Base-by-base conservation (phyloP, 2,888 invertebrate genomes). In the Portevinia maculata region DNA sequence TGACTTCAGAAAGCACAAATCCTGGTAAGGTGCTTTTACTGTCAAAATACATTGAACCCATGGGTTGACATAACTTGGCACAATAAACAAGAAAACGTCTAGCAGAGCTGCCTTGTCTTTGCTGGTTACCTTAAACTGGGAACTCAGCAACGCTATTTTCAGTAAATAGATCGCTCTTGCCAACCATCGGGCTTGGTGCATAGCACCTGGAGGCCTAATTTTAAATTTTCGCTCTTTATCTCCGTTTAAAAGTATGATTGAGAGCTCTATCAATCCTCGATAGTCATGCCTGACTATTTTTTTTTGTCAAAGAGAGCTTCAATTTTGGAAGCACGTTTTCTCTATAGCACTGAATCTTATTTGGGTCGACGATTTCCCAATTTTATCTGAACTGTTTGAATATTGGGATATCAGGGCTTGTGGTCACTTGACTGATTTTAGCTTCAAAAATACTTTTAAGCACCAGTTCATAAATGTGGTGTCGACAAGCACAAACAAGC, bases 181-280 rank as follows among this genome's bases (percentile, higher is more conserved):
- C 86, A 87, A 86, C 86, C 87, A 87, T 50, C 86, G 62, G 44
- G 87, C 86, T 84, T 86, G 73, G 30, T 87, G 87, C 78, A 86
- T 74, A 3, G 74, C 78, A 37, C 78, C 84, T 52, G 84, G 81
- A 59, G 84, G 76, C 30, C 70, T 34, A 8, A 79, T 69, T 71
- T 76, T 76, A 3, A 73, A 39, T 70, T 70, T 64, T 37, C 30
- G 9, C 5, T 73, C 64, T 13, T 13, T 53, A 69, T 73, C 65
- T 50, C 69, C 64, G 8, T 69, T 73, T 13, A 84, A 76, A 30
- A 48, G 75, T 34, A 48, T 62, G 17, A 62, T 19, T 9, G 46
- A 62, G 21, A 62, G 60, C 5, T 62, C 21, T 21, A 84, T 78
- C 44, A 86, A 34, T 48, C 86, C 74, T 44, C 85, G 83, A 83